A percentile compares a stretch with the other conserved stretches of the same genome.
These are phyloP conservation scores for Drosophila mercatorum DNA, from an alignment of 2,888 invertebrate genomes.

Conservation along the genomic window DNA sequence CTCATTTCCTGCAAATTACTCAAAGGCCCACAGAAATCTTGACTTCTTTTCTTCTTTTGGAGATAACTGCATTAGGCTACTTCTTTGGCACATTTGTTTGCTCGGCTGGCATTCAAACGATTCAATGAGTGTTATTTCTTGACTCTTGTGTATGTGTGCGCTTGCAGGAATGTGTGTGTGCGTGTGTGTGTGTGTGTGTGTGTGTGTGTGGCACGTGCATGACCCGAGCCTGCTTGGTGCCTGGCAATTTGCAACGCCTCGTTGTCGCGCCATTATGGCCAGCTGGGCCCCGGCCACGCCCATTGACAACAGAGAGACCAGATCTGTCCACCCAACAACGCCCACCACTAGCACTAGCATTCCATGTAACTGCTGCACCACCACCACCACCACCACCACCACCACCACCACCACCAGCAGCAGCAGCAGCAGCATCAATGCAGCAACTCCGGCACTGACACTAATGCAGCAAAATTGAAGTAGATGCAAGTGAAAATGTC, in stretches of 20 bases:
- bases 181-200: conserved; percentile 24
- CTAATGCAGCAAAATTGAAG: conserved; percentile 78
- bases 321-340: conserved; percentile 8
- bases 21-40: not conserved
- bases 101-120: conserved; percentile 43
- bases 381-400: not conserved
- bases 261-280: conserved; percentile 73
- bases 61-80: conserved; percentile 15
- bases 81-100: conserved; percentile 23
- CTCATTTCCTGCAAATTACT: not conserved
- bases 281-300: conserved; percentile 49
- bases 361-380: conserved; percentile 1
- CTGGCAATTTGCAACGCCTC: conserved; percentile 61
- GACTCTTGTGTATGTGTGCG: not conserved
- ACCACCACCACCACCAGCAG: not conserved
- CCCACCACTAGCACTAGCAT: not conserved
- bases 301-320: conserved; percentile 25
- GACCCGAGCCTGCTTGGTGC: conserved; percentile 60
- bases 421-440: conserved; percentile 17
- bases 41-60: not conserved
- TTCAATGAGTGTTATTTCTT: conserved; percentile 32
- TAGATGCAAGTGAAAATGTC: conserved; percentile 77
- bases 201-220: conserved; percentile 47
- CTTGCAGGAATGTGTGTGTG: conserved; percentile 3
- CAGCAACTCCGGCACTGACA: conserved; percentile 59